Percentiles rank a stretch among this genome's conserved stretches.
Conservation (phyloP, 2,797 vertebrate genomes). For the Echiichthys vipera region DNA sequence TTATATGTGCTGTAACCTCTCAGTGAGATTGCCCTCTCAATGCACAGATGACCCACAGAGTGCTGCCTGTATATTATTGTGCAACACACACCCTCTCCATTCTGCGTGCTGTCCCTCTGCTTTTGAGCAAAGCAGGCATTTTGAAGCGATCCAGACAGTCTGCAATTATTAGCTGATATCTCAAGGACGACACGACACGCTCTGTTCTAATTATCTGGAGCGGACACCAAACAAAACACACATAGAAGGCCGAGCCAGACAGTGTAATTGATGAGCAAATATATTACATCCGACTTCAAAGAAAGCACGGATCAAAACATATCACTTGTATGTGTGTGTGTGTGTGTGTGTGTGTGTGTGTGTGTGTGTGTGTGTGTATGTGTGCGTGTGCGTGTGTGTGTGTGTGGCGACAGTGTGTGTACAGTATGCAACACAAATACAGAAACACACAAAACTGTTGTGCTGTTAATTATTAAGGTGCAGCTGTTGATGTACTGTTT, state of each 20-base stretch:
- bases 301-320: slow-evolving; percentile 49
- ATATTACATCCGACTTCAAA: slow-evolving; percentile 71
- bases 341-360: too few relatives aligned
- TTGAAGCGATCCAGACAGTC: slow-evolving; percentile 54
- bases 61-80: background rate
- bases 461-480: background rate
- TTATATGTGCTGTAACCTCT: background rate
- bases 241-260: slow-evolving; percentile 45
- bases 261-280: slow-evolving; percentile 72
- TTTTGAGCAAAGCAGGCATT: slow-evolving; percentile 30
- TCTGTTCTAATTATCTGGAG: slow-evolving; percentile 75
- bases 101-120: background rate
- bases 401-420: background rate
- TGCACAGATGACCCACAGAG: slow-evolving; percentile 13
- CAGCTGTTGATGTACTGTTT: background rate
- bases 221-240: slow-evolving; percentile 68
- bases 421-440: background rate
- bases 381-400: too few relatives aligned
- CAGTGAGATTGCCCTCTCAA: background rate
- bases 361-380: too few relatives aligned
- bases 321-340: too few relatives aligned
- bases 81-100: background rate
- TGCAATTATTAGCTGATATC: slow-evolving; percentile 71
- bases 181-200: slow-evolving; percentile 65
- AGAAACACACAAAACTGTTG: background rate